Evolutionary conservation across 2,113 vertebrate species (phyloP).

Genomic region (Typhlomys cinereus): DNA sequence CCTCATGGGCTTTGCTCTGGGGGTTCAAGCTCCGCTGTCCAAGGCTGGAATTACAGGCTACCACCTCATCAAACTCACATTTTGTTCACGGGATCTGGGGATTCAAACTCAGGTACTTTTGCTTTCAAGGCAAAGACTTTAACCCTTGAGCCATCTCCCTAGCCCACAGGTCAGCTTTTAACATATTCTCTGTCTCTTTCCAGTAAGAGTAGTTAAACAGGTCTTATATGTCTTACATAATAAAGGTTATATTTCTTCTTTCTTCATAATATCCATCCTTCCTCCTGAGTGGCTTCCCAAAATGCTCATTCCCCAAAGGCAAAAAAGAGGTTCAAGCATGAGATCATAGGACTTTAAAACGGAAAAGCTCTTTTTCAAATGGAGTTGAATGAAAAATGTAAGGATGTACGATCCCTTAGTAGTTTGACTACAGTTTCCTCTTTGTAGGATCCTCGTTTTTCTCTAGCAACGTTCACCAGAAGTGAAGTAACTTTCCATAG

Average conservation of each 20-base stretch:
- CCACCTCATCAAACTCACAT: too few species aligned
- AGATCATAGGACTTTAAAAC: conserved; percentile 44
- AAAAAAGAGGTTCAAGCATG: conserved; percentile 56
- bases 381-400: conserved; percentile 30
- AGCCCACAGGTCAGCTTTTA: conserved; percentile 62
- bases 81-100: too few species aligned
- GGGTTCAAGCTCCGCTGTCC: too few species aligned
- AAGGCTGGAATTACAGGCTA: too few species aligned
- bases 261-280: conserved; percentile 27
- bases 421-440: conserved; percentile 17
- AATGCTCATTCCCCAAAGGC: not conserved
- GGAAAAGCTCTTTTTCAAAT: conserved; percentile 44
- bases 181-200: conserved; percentile 29
- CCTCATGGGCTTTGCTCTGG: too few species aligned
- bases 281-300: not conserved
- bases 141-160: too few species aligned
- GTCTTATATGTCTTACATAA: conserved; percentile 55
- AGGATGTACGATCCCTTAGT: not conserved
- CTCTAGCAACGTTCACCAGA: not conserved
- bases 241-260: conserved; percentile 39
- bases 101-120: too few species aligned
- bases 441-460: not conserved
- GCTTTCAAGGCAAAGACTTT: too few species aligned
- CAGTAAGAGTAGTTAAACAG: conserved; percentile 26
- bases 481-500: conserved; percentile 3